Evolutionary conservation across 1,140 invertebrate genomes (phyloP).

Genomic region (Drosophila tristis): DNA sequence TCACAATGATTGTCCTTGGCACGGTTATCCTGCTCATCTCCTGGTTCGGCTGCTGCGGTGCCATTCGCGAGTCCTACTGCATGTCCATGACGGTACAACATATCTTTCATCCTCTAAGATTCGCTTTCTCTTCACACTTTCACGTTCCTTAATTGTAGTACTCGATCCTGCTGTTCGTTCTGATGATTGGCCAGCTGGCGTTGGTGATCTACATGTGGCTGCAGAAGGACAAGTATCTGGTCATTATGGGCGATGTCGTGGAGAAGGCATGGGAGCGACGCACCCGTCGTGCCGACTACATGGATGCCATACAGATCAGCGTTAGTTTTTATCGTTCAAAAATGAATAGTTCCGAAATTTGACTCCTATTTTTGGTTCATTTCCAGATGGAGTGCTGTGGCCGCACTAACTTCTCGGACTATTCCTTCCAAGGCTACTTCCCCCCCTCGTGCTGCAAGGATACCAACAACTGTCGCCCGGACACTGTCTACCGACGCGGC

Average conservation of each 20-base stretch:
- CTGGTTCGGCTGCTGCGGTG: constrained; percentile 94
- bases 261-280: constrained; percentile 74
- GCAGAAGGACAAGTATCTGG: constrained; percentile 85
- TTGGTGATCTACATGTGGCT: constrained; percentile 87
- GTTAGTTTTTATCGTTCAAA: constrained; percentile 21
- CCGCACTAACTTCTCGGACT: constrained; percentile 84
- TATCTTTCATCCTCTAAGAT: not conserved
- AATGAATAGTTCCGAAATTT: too few relatives aligned
- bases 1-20: constrained; percentile 90
- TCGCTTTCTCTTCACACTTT: constrained; percentile 84
- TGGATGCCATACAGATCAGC: constrained; percentile 85
- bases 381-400: constrained; percentile 88
- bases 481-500: constrained; percentile 84
- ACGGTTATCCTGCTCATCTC: constrained; percentile 90
- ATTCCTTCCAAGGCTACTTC: constrained; percentile 72
- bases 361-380: not conserved
- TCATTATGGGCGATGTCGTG: constrained; percentile 84
- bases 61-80: constrained; percentile 92
- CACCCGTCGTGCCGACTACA: constrained; percentile 80
- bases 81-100: constrained; percentile 90
- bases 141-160: constrained; percentile 85
- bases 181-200: constrained; percentile 88
- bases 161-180: constrained; percentile 87
- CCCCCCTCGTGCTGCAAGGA: constrained; percentile 84
- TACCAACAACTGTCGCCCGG: constrained; percentile 82